Percentiles rank a stretch among this genome's conserved stretches.
These are phyloP conservation scores for Callaeas wilsoni DNA, from an alignment of 2,113 vertebrate genomes.

Conservation along the genomic window DNA sequence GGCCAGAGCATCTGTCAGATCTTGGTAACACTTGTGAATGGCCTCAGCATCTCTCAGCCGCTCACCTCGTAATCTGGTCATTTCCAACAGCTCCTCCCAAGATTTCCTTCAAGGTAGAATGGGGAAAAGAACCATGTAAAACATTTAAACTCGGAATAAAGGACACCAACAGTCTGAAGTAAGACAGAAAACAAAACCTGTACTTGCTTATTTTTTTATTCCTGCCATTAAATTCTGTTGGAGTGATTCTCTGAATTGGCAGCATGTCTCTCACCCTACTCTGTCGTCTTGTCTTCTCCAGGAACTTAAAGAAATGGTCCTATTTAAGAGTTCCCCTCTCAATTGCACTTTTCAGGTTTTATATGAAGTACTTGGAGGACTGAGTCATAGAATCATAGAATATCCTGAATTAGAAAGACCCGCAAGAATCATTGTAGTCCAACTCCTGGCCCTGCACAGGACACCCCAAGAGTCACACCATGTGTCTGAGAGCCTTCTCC, in stretches of 20 bases:
- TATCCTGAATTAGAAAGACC: not conserved
- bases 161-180: not conserved
- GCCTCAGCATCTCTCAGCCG: slow-evolving; percentile 70
- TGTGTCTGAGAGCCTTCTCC: not conserved
- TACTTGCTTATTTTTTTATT: not conserved
- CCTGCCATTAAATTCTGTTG: not conserved
- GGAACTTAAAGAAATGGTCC: not conserved
- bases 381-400: not conserved
- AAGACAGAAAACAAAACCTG: not conserved
- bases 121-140: not conserved
- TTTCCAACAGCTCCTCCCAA: slow-evolving; percentile 79
- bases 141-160: not conserved
- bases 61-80: slow-evolving; percentile 66
- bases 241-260: not conserved
- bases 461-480: no score
- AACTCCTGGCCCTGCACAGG: not conserved
- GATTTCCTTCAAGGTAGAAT: slow-evolving; percentile 62
- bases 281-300: not conserved
- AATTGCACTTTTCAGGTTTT: not conserved
- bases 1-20: slow-evolving; percentile 78
- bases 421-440: not conserved
- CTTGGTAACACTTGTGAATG: slow-evolving; percentile 74
- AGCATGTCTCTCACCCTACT: not conserved
- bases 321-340: not conserved
- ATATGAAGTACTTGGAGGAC: not conserved